phyloP scores from a whole-genome alignment of 1,140 invertebrate genomes.

The Piezodorus guildinii region DNA sequence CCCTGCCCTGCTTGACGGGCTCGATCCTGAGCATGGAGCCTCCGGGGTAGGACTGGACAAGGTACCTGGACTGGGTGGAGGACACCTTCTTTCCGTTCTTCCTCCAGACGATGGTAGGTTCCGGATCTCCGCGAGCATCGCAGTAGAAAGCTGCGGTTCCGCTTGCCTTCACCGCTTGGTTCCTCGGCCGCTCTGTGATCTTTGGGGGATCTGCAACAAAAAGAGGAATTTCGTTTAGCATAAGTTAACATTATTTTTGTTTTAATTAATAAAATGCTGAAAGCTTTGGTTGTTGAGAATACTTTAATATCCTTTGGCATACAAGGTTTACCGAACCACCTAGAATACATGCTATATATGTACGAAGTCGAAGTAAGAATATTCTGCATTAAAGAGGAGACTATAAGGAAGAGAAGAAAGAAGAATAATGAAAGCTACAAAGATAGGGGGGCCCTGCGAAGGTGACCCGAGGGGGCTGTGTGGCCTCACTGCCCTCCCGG shows the following conservation, averaged over 20 bases:
- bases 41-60: slow-evolving; percentile 48
- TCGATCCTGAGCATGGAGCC: slow-evolving; percentile 82
- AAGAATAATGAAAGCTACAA: slow-evolving; percentile 20
- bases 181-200: slow-evolving; percentile 71
- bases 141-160: slow-evolving; percentile 93
- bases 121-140: slow-evolving; percentile 78
- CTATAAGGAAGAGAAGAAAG: slow-evolving; percentile 9
- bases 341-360: too few species aligned
- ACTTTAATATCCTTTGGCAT: too few species aligned
- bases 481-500: neutral
- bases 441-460: slow-evolving; percentile 11
- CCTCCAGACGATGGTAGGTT: slow-evolving; percentile 77
- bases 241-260: neutral
- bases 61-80: slow-evolving; percentile 58
- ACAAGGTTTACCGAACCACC: too few species aligned
- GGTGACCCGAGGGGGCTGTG: neutral
- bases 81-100: slow-evolving; percentile 79
- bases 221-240: neutral
- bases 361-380: too few species aligned
- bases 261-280: too few species aligned
- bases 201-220: slow-evolving; percentile 69
- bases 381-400: too few species aligned
- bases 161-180: slow-evolving; percentile 76
- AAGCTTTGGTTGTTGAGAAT: too few species aligned
- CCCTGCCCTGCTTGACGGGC: slow-evolving; percentile 65